Percentiles rank a stretch among this genome's conserved stretches.
Conservation (phyloP, 2,113 vertebrate species). For the Clarias magur region DNA sequence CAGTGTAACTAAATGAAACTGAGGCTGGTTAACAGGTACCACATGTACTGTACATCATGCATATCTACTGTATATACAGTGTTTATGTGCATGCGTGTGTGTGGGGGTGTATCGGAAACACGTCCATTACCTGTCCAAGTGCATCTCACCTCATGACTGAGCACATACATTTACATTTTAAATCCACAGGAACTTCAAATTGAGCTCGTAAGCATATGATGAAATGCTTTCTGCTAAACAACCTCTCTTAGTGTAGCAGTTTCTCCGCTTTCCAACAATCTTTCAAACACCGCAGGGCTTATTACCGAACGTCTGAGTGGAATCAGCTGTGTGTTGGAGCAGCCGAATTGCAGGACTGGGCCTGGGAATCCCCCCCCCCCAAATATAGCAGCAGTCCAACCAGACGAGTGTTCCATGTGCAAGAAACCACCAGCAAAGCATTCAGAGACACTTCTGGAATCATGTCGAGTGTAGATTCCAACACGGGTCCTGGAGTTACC, state of each 20-base stretch:
- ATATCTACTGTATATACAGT: not conserved
- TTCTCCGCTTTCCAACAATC: constrained; percentile 10
- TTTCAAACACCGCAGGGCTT: constrained; percentile 5
- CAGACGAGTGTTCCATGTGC: not conserved
- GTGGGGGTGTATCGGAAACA: not conserved
- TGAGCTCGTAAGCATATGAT: not conserved
- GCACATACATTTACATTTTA: not conserved
- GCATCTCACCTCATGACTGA: not conserved
- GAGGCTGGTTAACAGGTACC: not conserved
- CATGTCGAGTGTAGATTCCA: not conserved
- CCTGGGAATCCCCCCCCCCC: not conserved
- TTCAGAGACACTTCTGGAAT: not conserved
- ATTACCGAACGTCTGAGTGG: constrained; percentile 20
- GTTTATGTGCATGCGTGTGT: not conserved
- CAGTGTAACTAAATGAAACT: not conserved
- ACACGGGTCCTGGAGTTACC: not conserved
- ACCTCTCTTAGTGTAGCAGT: not conserved
- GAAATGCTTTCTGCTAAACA: not conserved
- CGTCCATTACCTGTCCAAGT: not conserved
- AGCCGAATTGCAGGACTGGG: constrained; percentile 3
- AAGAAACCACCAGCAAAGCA: constrained; percentile 44
- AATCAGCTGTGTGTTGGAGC: constrained; percentile 22
- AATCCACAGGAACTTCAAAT: not conserved
- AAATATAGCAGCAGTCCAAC: constrained; percentile 13
- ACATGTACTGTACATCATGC: not conserved